These are phyloP conservation scores for Gadopsis bispinosus DNA, from an alignment of 2,797 vertebrate species.

Conservation along the genomic window DNA sequence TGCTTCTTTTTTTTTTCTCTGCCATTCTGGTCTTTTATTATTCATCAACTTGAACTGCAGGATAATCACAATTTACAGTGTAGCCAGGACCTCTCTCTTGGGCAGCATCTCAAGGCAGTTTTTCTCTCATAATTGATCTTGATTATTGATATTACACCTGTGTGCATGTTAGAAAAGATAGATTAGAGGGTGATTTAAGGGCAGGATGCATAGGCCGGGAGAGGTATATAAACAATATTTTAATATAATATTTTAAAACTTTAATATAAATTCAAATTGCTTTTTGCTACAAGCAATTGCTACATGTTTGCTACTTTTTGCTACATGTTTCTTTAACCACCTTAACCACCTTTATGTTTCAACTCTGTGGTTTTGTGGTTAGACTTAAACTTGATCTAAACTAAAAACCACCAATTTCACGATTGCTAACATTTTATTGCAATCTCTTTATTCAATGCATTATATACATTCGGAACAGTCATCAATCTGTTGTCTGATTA, in stretches of 20 bases:
- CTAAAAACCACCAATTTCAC: background rate
- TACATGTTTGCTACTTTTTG: background rate
- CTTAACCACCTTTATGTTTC: no score
- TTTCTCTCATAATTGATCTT: conserved; percentile 42
- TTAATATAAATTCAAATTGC: background rate
- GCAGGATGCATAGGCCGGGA: background rate
- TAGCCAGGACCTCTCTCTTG: conserved; percentile 29
- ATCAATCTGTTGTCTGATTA: background rate
- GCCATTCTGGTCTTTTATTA: conserved; percentile 33
- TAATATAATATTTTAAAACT: no score
- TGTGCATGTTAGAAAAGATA: conserved; percentile 29
- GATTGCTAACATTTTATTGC: background rate
- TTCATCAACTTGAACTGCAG: conserved; percentile 53
- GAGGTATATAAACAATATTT: no score
- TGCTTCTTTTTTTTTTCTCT: conserved; percentile 38
- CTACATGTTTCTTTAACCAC: no score
- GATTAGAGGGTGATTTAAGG: conserved; percentile 12
- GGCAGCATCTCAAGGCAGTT: conserved; percentile 11
- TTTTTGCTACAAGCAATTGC: background rate
- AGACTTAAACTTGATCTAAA: background rate
- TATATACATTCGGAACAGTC: background rate
- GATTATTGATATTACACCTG: conserved; percentile 6
- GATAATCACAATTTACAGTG: conserved; percentile 43
- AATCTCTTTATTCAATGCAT: background rate
- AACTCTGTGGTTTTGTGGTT: background rate